Evolutionary conservation across 2,888 invertebrate species (phyloP).

Genomic region (Rosalia funebris): DNA sequence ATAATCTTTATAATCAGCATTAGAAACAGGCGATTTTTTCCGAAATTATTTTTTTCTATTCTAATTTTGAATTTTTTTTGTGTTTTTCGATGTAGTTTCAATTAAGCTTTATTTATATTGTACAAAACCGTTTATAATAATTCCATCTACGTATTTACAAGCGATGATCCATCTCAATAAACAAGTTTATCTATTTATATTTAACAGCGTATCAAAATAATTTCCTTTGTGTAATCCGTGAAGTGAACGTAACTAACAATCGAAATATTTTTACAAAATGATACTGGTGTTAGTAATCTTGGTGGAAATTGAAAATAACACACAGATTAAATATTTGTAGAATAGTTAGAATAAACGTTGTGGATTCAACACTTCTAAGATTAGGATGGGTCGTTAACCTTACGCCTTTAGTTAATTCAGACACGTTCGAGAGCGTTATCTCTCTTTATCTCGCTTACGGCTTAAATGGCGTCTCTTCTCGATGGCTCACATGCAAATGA

Average conservation of each 20-base stretch:
- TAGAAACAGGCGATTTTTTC: too few relatives aligned
- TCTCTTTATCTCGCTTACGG: slow-evolving; percentile 17
- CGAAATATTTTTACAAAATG: slow-evolving; percentile 19
- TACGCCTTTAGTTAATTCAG: slow-evolving; percentile 47
- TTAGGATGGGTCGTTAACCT: slow-evolving; percentile 57
- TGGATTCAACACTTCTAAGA: slow-evolving; percentile 54
- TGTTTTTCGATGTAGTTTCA: too few relatives aligned
- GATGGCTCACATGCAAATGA: slow-evolving; percentile 46
- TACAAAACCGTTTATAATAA: too few relatives aligned
- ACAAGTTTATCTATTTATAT: slow-evolving; percentile 1
- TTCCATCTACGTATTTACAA: too few relatives aligned
- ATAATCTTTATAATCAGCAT: too few relatives aligned
- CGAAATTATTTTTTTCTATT: too few relatives aligned
- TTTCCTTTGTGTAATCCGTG: slow-evolving; percentile 6
- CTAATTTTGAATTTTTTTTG: too few relatives aligned
- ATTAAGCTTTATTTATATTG: too few relatives aligned
- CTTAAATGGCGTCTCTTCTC: slow-evolving; percentile 5
- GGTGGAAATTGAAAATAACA: slow-evolving; percentile 21
- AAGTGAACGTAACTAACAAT: slow-evolving; percentile 7
- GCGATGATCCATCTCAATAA: background rate
- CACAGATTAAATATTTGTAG: slow-evolving; percentile 36
- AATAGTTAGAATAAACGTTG: slow-evolving; percentile 31
- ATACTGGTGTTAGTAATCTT: slow-evolving; percentile 5
- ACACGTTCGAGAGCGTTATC: slow-evolving; percentile 41
- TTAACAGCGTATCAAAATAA: background rate